Base-by-base conservation (phyloP, 2,888 invertebrate genomes). In the Orthosia incerta region DNA sequence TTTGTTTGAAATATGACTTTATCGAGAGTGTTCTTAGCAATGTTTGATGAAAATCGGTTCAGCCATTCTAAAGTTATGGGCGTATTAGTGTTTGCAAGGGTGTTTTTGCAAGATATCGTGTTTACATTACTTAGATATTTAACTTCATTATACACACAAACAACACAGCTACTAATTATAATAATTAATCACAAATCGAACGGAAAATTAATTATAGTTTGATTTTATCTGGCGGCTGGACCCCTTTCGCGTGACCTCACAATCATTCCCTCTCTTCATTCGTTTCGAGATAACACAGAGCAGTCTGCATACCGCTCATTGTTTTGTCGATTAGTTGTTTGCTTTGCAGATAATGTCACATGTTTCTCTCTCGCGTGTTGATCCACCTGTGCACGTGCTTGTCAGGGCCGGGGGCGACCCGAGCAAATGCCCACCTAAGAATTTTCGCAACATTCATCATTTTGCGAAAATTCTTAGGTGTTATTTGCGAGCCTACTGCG, bases 271-370 rank as follows among this genome's bases (percentile, higher is more conserved):
- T 31, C 39, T 39, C 55, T 50, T 45, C 15, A 65, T 50, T 59
- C n/a, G 23, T 46, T 62, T 23, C 18, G 13, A 73, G 73, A 76
- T 76, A 73, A 79, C 48, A 63, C 18, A 46, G 31, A 48, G n/a
- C 51, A 20, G 59, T 79, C 3, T 56, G 39, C 45, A 56, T 45
- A 55, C 16, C 23, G n/a, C 15, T 48, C 46, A 69, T 53, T 59
- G 23, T 68, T 46, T 45, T 61, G 61, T 71, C 62, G 48, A 61
- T 61, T 18, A 66, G 16, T 57, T 69, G 50, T 76, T 46, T 61
- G 23, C 48, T 46, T 45, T n/a, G 45, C 18, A 61, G 16, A 75
- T 68, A 61, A 56, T 50, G 70, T 16, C 57, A 55, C 55, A 48
- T 55, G 60, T 53, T 76, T 39, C 11, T 3, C 7, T 26, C 18